Conservation (phyloP, 1,140 invertebrate species). For the Choristoneura fumiferana region DNA sequence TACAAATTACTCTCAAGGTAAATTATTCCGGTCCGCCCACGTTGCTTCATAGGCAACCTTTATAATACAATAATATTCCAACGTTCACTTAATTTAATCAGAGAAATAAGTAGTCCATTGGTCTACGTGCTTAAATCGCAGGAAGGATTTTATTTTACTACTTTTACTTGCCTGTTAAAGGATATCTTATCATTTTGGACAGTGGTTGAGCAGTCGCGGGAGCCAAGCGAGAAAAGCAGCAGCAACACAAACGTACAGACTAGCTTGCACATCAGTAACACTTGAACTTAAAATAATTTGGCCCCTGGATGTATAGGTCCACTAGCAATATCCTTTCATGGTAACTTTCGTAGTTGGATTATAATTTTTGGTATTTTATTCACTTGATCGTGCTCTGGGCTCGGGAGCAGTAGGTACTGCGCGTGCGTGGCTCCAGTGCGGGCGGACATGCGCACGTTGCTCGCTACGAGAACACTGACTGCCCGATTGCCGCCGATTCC, state of each 20-base stretch:
- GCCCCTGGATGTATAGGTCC: slow-evolving; percentile 31
- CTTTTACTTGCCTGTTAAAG: slow-evolving; percentile 64
- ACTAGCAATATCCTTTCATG: slow-evolving; percentile 21
- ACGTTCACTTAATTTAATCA: slow-evolving; percentile 1
- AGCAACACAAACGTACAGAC: slow-evolving; percentile 47
- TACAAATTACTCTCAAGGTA: too few species aligned
- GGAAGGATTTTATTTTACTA: slow-evolving; percentile 11
- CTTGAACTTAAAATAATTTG: slow-evolving; percentile 55
- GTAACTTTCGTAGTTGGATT: not conserved
- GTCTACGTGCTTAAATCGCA: not conserved
- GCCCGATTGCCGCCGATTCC: too few species aligned
- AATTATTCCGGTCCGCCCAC: not conserved
- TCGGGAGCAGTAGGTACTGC: not conserved
- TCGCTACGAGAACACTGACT: not conserved
- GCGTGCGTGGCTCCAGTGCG: slow-evolving; percentile 1
- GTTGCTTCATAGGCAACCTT: too few species aligned
- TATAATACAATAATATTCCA: not conserved
- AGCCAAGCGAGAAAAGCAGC: slow-evolving; percentile 56
- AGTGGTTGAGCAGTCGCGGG: slow-evolving; percentile 58
- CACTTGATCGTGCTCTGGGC: not conserved
- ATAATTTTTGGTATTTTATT: not conserved
- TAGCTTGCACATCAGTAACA: slow-evolving; percentile 71
- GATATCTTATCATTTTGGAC: slow-evolving; percentile 67
- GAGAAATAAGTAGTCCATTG: not conserved
- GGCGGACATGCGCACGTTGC: slow-evolving; percentile 18